These are phyloP conservation scores for Hoplodrina ambigua DNA, from an alignment of 2,888 invertebrate genomes.

Conservation along the genomic window DNA sequence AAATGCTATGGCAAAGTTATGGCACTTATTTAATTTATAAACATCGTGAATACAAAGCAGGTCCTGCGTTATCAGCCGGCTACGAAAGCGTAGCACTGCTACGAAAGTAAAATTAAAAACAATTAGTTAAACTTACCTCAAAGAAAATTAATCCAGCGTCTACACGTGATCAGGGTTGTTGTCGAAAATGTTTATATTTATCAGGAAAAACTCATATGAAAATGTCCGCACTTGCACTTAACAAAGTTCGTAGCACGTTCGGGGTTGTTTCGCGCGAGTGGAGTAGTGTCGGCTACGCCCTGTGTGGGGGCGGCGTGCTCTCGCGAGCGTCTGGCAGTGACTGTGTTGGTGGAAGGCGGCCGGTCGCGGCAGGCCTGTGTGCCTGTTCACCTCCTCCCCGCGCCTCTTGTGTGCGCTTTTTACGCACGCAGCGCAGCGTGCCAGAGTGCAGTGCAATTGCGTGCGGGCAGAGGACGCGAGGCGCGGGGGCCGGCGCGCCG, in stretches of 20 bases:
- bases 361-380: slow-evolving; percentile 70
- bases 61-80: slow-evolving; percentile 47
- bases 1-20: slow-evolving; percentile 45
- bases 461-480: slow-evolving; percentile 81
- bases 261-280: slow-evolving; percentile 82
- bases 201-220: slow-evolving; percentile 69
- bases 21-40: slow-evolving; percentile 49
- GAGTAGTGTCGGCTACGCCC: slow-evolving; percentile 72
- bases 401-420: slow-evolving; percentile 89
- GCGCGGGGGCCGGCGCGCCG: slow-evolving; percentile 74
- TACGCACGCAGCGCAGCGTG: slow-evolving; percentile 87
- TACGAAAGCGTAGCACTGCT: slow-evolving; percentile 75
- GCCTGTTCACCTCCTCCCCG: slow-evolving; percentile 77
- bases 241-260: slow-evolving; percentile 81
- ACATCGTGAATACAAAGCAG: slow-evolving; percentile 39
- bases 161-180: slow-evolving; percentile 61
- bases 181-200: slow-evolving; percentile 65
- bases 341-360: slow-evolving; percentile 80
- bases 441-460: slow-evolving; percentile 90
- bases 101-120: slow-evolving; percentile 58
- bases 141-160: slow-evolving; percentile 68
- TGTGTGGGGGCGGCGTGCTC: slow-evolving; percentile 87
- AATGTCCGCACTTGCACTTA: slow-evolving; percentile 82
- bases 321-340: slow-evolving; percentile 86
- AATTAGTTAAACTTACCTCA: slow-evolving; percentile 68